Conservation (phyloP, 92 coral and sea anemone species). For the Zoanthus sociatus region DNA sequence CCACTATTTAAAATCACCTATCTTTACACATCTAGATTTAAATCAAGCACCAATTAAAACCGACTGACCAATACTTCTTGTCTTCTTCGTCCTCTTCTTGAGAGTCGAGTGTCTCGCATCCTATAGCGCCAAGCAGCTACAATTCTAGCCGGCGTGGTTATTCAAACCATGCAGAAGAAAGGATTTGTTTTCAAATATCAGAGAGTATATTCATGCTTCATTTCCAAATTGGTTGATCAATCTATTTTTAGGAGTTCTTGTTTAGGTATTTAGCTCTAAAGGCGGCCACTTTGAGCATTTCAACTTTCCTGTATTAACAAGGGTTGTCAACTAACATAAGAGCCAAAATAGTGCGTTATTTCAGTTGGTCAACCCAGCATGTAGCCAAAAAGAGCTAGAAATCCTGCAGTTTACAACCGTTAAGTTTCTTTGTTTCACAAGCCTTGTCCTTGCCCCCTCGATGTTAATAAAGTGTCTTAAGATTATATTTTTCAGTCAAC, state of each 20-base stretch:
- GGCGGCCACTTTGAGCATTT: background rate
- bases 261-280: constrained; percentile 6
- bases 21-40: constrained; percentile 23
- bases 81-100: background rate
- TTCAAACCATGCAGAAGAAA: background rate
- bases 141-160: background rate
- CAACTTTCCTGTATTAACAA: constrained; percentile 7
- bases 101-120: background rate
- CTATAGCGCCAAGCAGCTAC: background rate
- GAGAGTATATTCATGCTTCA: constrained; percentile 11
- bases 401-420: constrained; percentile 36
- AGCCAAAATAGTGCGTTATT: constrained; percentile 5
- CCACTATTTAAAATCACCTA: constrained; percentile 25
- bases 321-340: constrained; percentile 6
- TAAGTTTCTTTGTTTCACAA: constrained; percentile 33
- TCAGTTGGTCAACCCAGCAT: constrained; percentile 38
- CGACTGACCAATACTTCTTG: constrained; percentile 34
- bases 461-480: constrained; percentile 14
- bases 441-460: constrained; percentile 35
- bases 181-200: background rate
- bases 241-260: constrained; percentile 8
- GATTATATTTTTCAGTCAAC: background rate
- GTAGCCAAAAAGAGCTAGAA: constrained; percentile 11
- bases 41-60: constrained; percentile 31
- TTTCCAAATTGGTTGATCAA: background rate